Conservation (phyloP, 2,888 invertebrate species). For the Acanthacorydalis orientalis region DNA sequence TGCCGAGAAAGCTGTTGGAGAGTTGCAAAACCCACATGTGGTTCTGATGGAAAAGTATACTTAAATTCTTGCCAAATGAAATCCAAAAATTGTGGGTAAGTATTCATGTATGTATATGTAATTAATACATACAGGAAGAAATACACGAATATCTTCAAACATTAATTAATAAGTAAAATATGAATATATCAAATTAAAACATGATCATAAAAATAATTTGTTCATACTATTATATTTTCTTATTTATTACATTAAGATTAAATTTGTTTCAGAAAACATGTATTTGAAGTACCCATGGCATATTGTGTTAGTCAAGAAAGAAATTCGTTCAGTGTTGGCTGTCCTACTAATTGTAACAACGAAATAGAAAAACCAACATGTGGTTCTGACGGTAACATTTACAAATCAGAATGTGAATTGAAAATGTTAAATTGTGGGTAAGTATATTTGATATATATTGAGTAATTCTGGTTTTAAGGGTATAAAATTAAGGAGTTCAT, state of each 20-base stretch:
- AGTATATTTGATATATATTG: no score
- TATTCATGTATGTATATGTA: no score
- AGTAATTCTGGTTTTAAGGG: no score
- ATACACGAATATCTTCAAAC: no score
- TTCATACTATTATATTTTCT: no score
- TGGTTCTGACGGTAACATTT: slow-evolving; percentile 78
- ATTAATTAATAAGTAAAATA: no score
- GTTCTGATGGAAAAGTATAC: slow-evolving; percentile 77
- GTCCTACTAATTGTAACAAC: slow-evolving; percentile 58
- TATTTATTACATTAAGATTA: no score
- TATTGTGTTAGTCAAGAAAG: slow-evolving; percentile 66
- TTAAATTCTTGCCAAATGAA: slow-evolving; percentile 84
- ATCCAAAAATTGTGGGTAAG: slow-evolving; percentile 78
- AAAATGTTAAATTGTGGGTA: slow-evolving; percentile 80
- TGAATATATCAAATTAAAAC: no score
- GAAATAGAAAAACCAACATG: slow-evolving; percentile 61
- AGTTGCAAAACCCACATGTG: slow-evolving; percentile 75
- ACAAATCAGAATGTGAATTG: slow-evolving; percentile 77
- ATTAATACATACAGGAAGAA: no score
- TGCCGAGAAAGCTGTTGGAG: slow-evolving; percentile 85
- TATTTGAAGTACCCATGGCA: slow-evolving; percentile 82
- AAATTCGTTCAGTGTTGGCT: slow-evolving; percentile 41
- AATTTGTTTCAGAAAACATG: slow-evolving; percentile 49
- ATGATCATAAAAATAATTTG: no score
- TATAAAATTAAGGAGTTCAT: no score